A percentile compares a stretch with the other conserved stretches of the same genome.
Conservation (phyloP, 2,113 vertebrate genomes). For the Potamarius usumacintae region DNA sequence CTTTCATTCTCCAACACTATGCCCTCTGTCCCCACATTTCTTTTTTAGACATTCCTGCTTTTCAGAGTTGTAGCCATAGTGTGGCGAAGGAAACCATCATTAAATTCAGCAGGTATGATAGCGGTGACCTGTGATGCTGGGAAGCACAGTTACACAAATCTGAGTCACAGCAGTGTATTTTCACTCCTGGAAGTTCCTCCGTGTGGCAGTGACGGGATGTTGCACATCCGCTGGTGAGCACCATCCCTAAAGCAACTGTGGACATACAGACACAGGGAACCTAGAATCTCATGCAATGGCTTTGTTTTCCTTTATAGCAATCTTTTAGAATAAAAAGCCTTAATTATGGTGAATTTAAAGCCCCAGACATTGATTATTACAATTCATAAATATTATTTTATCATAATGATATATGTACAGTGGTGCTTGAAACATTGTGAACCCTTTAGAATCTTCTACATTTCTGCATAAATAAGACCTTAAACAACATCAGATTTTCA, state of each 20-base stretch:
- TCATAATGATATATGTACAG: no score
- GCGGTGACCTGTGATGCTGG: neutral
- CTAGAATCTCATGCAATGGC: neutral
- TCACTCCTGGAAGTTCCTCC: conserved; percentile 74
- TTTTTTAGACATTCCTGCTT: neutral
- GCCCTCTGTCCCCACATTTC: neutral
- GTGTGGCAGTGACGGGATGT: conserved; percentile 78
- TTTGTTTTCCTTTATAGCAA: neutral
- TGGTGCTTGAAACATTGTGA: no score
- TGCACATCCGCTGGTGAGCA: conserved; percentile 75
- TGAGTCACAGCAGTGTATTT: conserved; percentile 73
- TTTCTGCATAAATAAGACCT: no score
- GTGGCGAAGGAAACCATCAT: conserved; percentile 1
- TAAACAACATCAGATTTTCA: no score
- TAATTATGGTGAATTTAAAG: neutral
- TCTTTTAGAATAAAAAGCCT: neutral
- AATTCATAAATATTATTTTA: neutral
- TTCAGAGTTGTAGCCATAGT: conserved; percentile 20
- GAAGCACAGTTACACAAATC: conserved; percentile 67
- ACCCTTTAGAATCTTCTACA: no score
- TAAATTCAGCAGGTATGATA: conserved; percentile 18
- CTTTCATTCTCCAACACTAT: neutral
- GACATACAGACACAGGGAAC: conserved; percentile 17
- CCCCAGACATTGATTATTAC: neutral
- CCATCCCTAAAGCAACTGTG: conserved; percentile 72